Percentiles rank a stretch among this genome's conserved stretches.
Conservation (phyloP, 2,797 vertebrate genomes). For the Propithecus deckenii region DNA sequence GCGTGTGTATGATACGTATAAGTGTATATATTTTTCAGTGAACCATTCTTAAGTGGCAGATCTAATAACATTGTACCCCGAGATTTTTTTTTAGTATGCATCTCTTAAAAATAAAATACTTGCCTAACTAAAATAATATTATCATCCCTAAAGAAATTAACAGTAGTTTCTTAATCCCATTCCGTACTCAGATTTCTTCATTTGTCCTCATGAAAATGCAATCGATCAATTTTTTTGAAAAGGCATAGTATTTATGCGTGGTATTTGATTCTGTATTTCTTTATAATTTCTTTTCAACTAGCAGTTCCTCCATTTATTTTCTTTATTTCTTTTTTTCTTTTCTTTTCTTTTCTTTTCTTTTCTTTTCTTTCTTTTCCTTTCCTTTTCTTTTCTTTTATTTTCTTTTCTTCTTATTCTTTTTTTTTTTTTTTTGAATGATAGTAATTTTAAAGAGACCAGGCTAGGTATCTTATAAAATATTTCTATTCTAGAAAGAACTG, state of each 20-base stretch:
- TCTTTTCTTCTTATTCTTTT: neutral
- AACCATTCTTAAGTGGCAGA: neutral
- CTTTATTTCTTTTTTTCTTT: too few species aligned
- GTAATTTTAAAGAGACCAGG: neutral
- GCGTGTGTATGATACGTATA: neutral
- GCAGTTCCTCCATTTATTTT: neutral
- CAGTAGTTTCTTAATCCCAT: neutral
- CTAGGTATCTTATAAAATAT: neutral
- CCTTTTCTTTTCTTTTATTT: neutral
- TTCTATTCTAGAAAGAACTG: neutral
- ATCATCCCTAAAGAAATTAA: neutral
- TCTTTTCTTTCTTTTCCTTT: neutral
- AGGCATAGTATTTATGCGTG: neutral
- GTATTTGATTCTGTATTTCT: neutral
- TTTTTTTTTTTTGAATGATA: neutral
- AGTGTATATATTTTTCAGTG: neutral
- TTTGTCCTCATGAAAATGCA: neutral
- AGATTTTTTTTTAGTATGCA: neutral
- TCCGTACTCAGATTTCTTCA: neutral
- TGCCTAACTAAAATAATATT: neutral
- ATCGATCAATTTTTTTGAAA: neutral
- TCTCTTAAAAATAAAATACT: conserved; percentile 30
- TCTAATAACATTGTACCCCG: neutral
- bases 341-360: too few species aligned
- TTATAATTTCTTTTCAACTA: conserved; percentile 28